phyloP scores from a whole-genome alignment of 2,113 vertebrate species.

The Melierax canorus region DNA sequence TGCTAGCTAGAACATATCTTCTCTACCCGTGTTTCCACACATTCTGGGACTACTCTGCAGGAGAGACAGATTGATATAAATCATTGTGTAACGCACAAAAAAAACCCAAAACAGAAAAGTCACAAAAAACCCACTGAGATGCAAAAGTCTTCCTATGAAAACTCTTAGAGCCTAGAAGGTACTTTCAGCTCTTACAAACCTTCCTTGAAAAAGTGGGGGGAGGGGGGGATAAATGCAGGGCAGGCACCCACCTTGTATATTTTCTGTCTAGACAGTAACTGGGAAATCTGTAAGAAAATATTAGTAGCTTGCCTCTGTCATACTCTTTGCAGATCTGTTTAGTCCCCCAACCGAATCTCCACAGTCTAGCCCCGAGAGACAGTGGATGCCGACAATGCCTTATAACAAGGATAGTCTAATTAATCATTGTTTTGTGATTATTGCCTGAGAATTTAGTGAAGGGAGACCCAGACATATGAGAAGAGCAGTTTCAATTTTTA shows the following conservation, averaged over 20 bases:
- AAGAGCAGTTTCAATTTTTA: background rate
- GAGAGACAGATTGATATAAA: background rate
- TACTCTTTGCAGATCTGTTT: background rate
- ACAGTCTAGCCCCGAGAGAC: conserved; percentile 3
- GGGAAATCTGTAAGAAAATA: conserved; percentile 1
- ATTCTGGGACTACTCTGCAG: background rate
- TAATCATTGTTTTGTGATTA: conserved; percentile 8
- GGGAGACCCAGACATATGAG: background rate
- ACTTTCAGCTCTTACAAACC: background rate
- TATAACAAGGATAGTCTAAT: background rate
- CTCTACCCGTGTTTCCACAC: background rate
- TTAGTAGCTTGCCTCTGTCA: background rate
- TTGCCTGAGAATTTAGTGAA: background rate
- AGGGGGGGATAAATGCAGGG: background rate
- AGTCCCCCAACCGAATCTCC: background rate
- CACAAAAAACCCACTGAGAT: background rate
- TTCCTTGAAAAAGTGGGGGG: background rate
- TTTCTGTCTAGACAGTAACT: background rate
- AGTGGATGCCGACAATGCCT: background rate
- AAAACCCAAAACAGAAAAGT: background rate
- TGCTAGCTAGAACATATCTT: background rate
- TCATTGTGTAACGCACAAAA: background rate
- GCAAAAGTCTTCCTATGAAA: background rate
- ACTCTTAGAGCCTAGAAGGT: background rate
- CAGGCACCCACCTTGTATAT: background rate